phyloP scores from a whole-genome alignment of 1,140 invertebrate genomes.

The Micrasema minimum region DNA sequence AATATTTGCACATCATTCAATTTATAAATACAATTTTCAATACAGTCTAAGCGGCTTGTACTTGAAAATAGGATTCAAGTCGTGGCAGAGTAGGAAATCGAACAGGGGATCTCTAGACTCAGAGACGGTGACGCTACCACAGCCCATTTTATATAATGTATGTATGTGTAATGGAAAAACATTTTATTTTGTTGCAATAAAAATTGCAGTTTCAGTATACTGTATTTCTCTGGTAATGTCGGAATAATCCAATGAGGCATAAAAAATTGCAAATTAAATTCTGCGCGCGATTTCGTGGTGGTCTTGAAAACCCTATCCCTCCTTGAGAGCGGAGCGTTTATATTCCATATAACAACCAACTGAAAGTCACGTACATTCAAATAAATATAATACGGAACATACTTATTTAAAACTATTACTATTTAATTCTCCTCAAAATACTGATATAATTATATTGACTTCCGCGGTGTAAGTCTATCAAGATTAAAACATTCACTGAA shows the following conservation, averaged over 20 bases:
- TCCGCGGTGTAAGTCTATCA: too few species aligned
- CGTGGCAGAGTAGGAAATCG: not conserved
- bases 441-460: too few species aligned
- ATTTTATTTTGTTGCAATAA: not conserved
- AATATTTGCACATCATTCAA: too few species aligned
- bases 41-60: too few species aligned
- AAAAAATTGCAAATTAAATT: slow-evolving; percentile 22
- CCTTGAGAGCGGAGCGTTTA: not conserved
- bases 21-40: too few species aligned
- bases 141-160: not conserved
- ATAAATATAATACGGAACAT: too few species aligned
- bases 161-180: not conserved
- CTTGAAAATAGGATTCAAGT: not conserved
- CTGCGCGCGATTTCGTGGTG: slow-evolving; percentile 32
- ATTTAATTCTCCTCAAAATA: too few species aligned
- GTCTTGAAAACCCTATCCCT: not conserved
- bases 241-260: slow-evolving; percentile 6
- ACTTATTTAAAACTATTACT: too few species aligned
- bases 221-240: not conserved
- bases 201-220: not conserved
- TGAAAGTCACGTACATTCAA: too few species aligned
- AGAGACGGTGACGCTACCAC: too few species aligned
- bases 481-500: too few species aligned
- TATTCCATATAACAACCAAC: slow-evolving; percentile 3
- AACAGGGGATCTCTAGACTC: not conserved